Conservation (phyloP, 2,888 invertebrate species). For the Creontiades dilutus region DNA sequence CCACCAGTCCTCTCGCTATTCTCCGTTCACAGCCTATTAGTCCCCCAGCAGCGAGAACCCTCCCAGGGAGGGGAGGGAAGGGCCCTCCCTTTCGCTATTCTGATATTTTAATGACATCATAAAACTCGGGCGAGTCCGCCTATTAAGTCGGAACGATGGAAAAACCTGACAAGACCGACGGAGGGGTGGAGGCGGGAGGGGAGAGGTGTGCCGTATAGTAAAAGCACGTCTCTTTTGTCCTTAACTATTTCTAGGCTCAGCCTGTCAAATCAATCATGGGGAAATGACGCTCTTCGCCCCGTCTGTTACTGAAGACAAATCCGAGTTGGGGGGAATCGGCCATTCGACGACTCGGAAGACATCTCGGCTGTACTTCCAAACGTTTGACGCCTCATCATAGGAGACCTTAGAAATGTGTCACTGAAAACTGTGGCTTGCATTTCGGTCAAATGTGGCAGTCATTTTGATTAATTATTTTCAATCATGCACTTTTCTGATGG, state of each 20-base stretch:
- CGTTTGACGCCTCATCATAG: too few relatives aligned
- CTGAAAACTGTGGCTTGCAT: too few relatives aligned
- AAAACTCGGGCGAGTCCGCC: slow-evolving; percentile 36
- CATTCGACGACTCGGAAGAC: too few relatives aligned
- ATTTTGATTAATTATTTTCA: too few relatives aligned
- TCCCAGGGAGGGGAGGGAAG: background rate
- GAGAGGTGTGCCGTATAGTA: background rate
- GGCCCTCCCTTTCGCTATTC: slow-evolving; percentile 28
- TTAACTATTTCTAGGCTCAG: slow-evolving; percentile 47
- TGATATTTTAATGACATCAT: slow-evolving; percentile 47
- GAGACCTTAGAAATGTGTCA: too few relatives aligned
- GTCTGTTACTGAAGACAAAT: background rate
- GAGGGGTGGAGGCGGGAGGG: background rate
- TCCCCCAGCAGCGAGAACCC: background rate
- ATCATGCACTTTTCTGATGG: too few relatives aligned
- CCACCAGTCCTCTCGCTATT: background rate
- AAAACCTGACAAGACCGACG: background rate
- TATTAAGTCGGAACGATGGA: slow-evolving; percentile 26
- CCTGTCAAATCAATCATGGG: slow-evolving; percentile 44
- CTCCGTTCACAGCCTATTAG: slow-evolving; percentile 19
- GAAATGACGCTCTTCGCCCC: background rate
- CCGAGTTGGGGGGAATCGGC: background rate
- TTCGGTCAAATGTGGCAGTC: too few relatives aligned
- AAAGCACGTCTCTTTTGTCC: slow-evolving; percentile 39
- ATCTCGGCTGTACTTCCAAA: too few relatives aligned